Percentiles rank a stretch among this genome's conserved stretches.
Evolutionary conservation across 2,888 invertebrate species (phyloP).

Genomic region (Chrysolina haemoptera): DNA sequence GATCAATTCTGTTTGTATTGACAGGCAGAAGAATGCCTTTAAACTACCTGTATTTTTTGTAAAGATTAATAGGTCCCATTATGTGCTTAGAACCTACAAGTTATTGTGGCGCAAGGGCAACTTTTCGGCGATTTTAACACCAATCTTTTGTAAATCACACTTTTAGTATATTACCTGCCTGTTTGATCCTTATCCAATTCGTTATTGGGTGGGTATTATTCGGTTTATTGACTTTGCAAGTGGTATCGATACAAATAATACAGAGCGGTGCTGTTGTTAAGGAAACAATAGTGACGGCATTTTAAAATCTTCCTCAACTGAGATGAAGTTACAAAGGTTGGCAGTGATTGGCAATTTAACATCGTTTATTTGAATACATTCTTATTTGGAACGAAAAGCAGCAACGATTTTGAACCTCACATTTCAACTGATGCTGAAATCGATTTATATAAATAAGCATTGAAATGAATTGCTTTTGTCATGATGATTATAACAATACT

Average conservation of each 20-base stretch:
- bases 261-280: neutral
- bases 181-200: constrained; percentile 18
- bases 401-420: too few species aligned
- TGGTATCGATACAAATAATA: neutral
- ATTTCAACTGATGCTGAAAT: too few species aligned
- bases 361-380: too few species aligned
- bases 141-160: constrained; percentile 29
- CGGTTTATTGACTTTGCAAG: constrained; percentile 6
- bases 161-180: constrained; percentile 18
- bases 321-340: too few species aligned
- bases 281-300: neutral
- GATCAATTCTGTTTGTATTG: constrained; percentile 63
- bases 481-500: too few species aligned
- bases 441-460: too few species aligned
- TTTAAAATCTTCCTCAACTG: neutral
- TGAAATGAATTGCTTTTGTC: too few species aligned
- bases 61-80: constrained; percentile 45
- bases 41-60: constrained; percentile 44
- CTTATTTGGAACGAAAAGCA: too few species aligned
- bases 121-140: constrained; percentile 42
- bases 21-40: constrained; percentile 58
- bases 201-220: constrained; percentile 11
- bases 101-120: constrained; percentile 36
- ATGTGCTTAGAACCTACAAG: constrained; percentile 35
- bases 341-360: too few species aligned